Percentiles rank a stretch among this genome's conserved stretches.
phyloP scores from a whole-genome alignment of 2,888 invertebrate genomes.

The Lepeophtheirus nordmannii region DNA sequence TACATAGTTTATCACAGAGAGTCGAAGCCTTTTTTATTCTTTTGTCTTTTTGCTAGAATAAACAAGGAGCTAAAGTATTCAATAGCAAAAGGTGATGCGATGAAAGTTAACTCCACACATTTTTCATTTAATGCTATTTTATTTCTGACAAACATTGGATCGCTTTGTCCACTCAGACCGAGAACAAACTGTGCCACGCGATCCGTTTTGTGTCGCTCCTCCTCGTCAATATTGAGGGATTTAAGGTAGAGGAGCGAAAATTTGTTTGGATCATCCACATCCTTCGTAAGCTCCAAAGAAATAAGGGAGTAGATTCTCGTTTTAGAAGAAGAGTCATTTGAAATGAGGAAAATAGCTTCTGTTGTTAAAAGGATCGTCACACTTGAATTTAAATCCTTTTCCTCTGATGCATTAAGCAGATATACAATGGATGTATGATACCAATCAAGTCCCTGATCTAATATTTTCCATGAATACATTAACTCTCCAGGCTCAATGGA shows the following conservation, averaged over 20 bases:
- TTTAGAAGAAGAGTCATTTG: neutral
- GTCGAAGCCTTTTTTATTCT: neutral
- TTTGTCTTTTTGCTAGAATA: neutral
- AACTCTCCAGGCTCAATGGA: neutral
- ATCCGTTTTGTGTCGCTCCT: neutral
- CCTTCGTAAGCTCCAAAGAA: neutral
- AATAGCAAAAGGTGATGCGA: neutral
- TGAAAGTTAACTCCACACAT: neutral
- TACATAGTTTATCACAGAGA: neutral
- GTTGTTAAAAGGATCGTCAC: slow-evolving; percentile 11
- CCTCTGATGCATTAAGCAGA: neutral
- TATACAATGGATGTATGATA: neutral
- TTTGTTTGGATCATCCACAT: neutral
- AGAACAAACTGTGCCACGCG: neutral
- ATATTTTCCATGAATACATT: neutral
- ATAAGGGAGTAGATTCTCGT: neutral
- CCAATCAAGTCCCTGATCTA: neutral
- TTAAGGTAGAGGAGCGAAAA: neutral
- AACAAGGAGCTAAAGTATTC: neutral
- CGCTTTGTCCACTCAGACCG: neutral
- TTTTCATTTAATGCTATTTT: neutral
- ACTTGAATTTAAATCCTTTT: neutral
- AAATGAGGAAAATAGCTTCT: slow-evolving; percentile 9
- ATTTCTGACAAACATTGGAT: neutral
- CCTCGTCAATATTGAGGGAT: neutral